Conservation (phyloP, 2,888 invertebrate genomes). For the Argyresthia goedartella region DNA sequence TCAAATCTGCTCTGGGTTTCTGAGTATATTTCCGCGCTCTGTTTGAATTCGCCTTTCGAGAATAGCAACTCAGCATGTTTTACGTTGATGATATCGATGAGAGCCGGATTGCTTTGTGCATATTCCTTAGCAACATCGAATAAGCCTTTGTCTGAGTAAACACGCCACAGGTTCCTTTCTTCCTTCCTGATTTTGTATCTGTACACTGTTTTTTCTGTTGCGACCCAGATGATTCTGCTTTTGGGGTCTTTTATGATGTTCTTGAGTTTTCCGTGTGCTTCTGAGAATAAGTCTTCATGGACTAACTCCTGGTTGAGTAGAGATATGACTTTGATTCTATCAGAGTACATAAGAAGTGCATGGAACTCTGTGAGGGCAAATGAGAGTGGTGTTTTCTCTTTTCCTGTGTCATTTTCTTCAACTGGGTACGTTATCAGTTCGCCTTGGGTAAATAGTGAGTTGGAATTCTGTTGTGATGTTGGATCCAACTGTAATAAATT, state of each 20-base stretch:
- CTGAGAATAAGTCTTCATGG: constrained; percentile 87
- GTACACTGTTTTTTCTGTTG: constrained; percentile 87
- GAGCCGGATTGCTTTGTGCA: constrained; percentile 84
- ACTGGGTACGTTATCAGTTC: constrained; percentile 50
- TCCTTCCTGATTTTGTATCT: constrained; percentile 88
- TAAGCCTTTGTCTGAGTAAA: constrained; percentile 87
- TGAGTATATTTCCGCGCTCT: constrained; percentile 90
- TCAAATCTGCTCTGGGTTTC: constrained; percentile 94
- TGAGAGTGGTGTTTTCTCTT: constrained; percentile 72
- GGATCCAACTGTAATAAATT: constrained; percentile 52
- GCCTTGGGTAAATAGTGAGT: constrained; percentile 56
- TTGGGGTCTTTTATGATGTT: constrained; percentile 85
- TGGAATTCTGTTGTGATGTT: constrained; percentile 56
- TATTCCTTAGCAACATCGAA: constrained; percentile 90
- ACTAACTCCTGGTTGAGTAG: constrained; percentile 87
- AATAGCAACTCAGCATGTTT: constrained; percentile 92
- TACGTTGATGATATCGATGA: constrained; percentile 85
- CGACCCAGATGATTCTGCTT: constrained; percentile 87
- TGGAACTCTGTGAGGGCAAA: constrained; percentile 94
- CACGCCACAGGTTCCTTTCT: constrained; percentile 88
- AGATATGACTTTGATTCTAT: constrained; percentile 87
- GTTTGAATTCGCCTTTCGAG: constrained; percentile 80
- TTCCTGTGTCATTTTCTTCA: constrained; percentile 38
- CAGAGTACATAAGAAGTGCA: constrained; percentile 84
- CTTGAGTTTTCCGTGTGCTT: constrained; percentile 83